A percentile compares a stretch with the other conserved stretches of the same genome.
phyloP scores from a whole-genome alignment of 2,797 vertebrate species.

The Oreortyx pictus region DNA sequence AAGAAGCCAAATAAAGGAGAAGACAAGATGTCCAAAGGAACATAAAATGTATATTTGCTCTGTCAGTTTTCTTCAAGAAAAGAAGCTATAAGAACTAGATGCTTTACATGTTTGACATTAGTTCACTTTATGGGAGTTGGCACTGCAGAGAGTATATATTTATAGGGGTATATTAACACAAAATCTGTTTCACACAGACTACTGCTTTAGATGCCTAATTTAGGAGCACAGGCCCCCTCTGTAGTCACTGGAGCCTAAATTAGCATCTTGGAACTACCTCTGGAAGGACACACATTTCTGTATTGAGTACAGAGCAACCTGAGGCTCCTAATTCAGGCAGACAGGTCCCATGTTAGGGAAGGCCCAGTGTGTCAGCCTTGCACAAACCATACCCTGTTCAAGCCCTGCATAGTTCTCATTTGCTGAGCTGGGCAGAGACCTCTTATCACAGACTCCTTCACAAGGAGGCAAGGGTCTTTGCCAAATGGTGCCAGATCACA shows the following conservation, averaged over 20 bases:
- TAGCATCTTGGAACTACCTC: not conserved
- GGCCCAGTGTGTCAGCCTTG: not conserved
- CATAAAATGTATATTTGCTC: not conserved
- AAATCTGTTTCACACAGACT: not conserved
- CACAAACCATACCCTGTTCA: not conserved
- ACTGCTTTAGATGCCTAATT: constrained; percentile 33
- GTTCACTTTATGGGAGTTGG: not conserved
- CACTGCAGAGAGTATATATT: not conserved
- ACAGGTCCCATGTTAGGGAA: accelerated
- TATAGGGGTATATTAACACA: not conserved
- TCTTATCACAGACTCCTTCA: not conserved
- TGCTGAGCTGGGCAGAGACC: not conserved
- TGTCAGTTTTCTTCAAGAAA: constrained; percentile 2
- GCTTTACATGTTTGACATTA: not conserved
- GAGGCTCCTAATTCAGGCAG: not conserved
- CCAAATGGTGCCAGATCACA: not conserved
- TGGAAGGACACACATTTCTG: not conserved
- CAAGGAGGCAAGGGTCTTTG: not conserved
- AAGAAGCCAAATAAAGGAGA: not conserved
- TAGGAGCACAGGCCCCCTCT: constrained; percentile 5
- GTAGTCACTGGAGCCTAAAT: not conserved
- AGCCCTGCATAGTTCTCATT: not conserved
- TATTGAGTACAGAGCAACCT: accelerated
- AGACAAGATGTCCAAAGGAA: not conserved
- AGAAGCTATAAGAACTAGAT: not conserved